Percentiles rank a stretch among this genome's conserved stretches.
phyloP scores from a whole-genome alignment of 2,797 vertebrate genomes.

The Gallinago solitaria region DNA sequence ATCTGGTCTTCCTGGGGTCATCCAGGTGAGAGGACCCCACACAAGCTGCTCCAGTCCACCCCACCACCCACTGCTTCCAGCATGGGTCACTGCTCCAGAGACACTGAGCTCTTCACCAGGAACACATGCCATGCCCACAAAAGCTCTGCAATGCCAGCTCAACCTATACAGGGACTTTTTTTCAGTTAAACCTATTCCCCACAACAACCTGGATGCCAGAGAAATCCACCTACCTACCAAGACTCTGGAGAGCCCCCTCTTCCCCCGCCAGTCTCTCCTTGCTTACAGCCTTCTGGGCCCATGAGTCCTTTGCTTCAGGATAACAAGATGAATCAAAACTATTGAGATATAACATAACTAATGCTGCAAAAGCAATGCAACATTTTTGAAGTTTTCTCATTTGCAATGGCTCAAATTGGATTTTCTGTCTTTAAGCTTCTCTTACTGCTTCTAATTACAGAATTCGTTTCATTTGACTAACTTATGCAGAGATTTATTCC shows the following conservation, averaged over 20 bases:
- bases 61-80: neutral
- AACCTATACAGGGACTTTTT: neutral
- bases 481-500: neutral
- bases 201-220: neutral
- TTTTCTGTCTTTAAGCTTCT: neutral
- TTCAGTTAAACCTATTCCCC: neutral
- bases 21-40: neutral
- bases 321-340: neutral
- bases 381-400: neutral
- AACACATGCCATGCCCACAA: neutral
- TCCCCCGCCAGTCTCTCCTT: neutral
- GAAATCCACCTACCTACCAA: neutral
- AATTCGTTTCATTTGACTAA: neutral
- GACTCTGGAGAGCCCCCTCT: neutral
- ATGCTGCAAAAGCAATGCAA: neutral
- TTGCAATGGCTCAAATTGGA: neutral
- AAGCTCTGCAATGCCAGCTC: neutral
- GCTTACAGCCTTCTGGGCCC: neutral
- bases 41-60: neutral
- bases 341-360: neutral
- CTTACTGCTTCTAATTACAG: neutral
- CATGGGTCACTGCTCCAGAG: neutral
- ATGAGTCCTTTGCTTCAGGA: neutral
- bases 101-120: neutral
- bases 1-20: neutral